phyloP scores from a whole-genome alignment of 2,113 vertebrate species.

The Myocastor coypus region DNA sequence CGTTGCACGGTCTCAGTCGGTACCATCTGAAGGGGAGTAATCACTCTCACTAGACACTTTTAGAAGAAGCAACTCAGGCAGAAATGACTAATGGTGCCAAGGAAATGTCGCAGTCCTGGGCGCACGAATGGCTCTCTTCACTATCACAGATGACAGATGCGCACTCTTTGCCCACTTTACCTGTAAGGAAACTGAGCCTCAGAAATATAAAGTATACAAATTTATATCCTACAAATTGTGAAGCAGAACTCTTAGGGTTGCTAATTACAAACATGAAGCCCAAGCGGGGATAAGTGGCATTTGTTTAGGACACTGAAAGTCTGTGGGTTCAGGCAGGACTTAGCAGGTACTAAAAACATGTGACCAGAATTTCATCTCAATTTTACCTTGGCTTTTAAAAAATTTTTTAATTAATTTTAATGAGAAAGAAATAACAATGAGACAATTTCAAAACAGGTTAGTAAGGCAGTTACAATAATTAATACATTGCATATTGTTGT shows the following conservation, averaged over 20 bases:
- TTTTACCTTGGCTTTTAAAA: neutral
- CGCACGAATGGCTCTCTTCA: neutral
- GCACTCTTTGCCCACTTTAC: neutral
- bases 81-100: neutral
- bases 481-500: no score
- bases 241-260: neutral
- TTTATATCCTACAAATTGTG: neutral
- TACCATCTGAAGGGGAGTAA: neutral
- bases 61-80: neutral
- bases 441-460: no score
- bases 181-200: neutral
- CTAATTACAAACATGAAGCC: neutral
- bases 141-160: neutral
- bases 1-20: neutral
- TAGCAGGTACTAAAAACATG: neutral
- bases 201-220: neutral
- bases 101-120: neutral
- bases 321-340: neutral
- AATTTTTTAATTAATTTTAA: no score
- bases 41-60: neutral
- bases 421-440: no score
- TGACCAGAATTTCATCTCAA: neutral
- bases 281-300: neutral
- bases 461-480: no score
- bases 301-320: neutral